Evolutionary conservation across 2,888 invertebrate genomes (phyloP), one percentile per base, ranked within the genome.

Genomic region (Chloroclystis v-ata): DNA sequence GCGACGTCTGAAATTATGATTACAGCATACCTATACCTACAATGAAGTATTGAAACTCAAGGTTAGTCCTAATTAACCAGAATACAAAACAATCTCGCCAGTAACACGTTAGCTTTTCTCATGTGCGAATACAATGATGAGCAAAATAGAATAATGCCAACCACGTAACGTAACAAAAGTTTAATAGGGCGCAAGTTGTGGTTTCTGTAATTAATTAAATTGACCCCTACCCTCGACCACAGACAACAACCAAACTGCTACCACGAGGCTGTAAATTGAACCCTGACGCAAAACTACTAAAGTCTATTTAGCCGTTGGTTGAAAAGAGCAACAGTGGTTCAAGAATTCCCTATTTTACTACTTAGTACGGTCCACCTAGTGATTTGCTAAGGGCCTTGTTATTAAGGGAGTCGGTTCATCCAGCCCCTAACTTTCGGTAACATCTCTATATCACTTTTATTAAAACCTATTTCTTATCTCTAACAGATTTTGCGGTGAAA

Each of bases 191-290:
- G 69, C 72, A 74, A 75, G 79, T 79, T 72, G 79, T 57, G 78
- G 78, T 74, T 70, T 62, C 60, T 68, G 72, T 79, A 77, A 80
- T 80, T 80, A 80, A 80, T 80, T 80, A 75, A 80, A 80, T 78
- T 75, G 79, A 77, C 79, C 80, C 78, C 72, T 65, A 72, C 72
- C 73, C 75, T 64, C 60, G 67, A 69, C 73, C 64, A 61, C 69
- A 64, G 67, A 63, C 69, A 70, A 59, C 60, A 61, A 60, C 67
- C 63, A 54, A 63, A 54, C 59, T 49, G 53, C 42, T 55, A 41
- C 49, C 37, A 49, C 45, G 45, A 48, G 61, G 59, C 57, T 53
- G 59, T 52, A 75, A 73, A 68, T 63, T 75, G 55, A 63, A 72
- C 72, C 62, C 61, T 75, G 70, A 65, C 54, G 49, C 56, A 13